These are phyloP conservation scores for Noctilio leporinus DNA, from an alignment of 2,113 vertebrate species.

Conservation along the genomic window DNA sequence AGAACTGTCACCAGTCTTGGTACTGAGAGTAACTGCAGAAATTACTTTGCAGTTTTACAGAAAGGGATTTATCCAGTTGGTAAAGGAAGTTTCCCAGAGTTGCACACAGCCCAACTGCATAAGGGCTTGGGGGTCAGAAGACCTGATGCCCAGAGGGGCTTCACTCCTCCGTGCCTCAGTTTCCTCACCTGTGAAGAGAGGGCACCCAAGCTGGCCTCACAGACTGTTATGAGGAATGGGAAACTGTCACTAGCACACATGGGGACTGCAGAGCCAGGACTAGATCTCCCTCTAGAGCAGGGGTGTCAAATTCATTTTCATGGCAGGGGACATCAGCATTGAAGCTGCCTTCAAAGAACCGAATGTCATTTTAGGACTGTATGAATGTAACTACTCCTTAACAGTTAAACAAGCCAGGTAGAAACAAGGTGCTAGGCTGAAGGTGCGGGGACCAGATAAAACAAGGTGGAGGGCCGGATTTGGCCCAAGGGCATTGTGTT, in stretches of 20 bases:
- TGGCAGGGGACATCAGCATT: too few species aligned
- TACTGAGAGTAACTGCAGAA: fast-evolving
- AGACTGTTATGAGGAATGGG: fast-evolving
- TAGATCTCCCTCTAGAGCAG: not conserved
- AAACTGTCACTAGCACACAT: too few species aligned
- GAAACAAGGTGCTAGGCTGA: too few species aligned
- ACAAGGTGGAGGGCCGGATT: too few species aligned
- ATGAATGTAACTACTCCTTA: too few species aligned
- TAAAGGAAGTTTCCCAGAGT: too few species aligned
- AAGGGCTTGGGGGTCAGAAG: not conserved
- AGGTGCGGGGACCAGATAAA: too few species aligned
- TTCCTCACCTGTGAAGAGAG: not conserved
- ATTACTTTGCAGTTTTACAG: not conserved
- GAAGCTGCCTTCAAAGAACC: too few species aligned
- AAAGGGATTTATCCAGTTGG: fast-evolving
- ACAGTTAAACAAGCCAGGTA: too few species aligned
- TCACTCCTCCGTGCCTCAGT: fast-evolving
- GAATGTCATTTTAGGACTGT: too few species aligned
- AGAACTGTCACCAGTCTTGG: fast-evolving
- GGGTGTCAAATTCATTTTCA: too few species aligned
- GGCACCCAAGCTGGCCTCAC: not conserved
- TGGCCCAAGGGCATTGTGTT: too few species aligned
- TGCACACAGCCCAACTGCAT: fast-evolving
- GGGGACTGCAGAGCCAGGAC: not conserved
- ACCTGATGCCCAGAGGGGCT: fast-evolving